Percentiles rank a stretch among this genome's conserved stretches.
Conservation (phyloP, 1,140 invertebrate genomes). For the Calliopsis andreniformis region DNA sequence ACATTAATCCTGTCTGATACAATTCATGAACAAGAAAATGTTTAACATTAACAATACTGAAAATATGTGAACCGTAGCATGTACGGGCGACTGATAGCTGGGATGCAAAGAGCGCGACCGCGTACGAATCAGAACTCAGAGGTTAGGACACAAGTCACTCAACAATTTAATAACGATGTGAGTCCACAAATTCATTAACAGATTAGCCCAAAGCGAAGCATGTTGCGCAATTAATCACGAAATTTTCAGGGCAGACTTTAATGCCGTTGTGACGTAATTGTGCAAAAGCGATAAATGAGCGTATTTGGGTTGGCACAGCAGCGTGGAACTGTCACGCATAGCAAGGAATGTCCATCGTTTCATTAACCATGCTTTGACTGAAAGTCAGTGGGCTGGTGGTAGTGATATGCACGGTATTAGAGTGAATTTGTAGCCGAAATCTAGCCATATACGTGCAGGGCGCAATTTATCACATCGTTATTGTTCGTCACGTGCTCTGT, state of each 20-base stretch:
- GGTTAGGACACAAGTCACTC: too few species aligned
- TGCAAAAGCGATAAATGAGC: conserved; percentile 16
- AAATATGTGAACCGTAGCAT: too few species aligned
- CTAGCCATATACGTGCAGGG: background rate
- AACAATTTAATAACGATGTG: background rate
- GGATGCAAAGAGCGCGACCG: too few species aligned
- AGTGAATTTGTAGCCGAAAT: conserved; percentile 3
- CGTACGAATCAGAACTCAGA: too few species aligned
- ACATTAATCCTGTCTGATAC: too few species aligned
- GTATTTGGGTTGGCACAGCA: conserved; percentile 25
- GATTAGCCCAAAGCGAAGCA: conserved; percentile 4
- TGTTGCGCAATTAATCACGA: conserved; percentile 32
- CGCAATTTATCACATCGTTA: background rate
- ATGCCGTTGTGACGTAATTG: conserved; percentile 6
- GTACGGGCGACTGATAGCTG: too few species aligned
- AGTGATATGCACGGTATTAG: background rate
- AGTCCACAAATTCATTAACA: background rate
- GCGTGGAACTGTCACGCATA: conserved; percentile 16
- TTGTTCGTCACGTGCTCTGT: conserved; percentile 50
- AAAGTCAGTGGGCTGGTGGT: conserved; percentile 3
- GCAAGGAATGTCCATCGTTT: conserved; percentile 33
- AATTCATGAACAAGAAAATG: too few species aligned
- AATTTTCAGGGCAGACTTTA: conserved; percentile 46
- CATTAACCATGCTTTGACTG: conserved; percentile 20
- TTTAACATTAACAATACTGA: too few species aligned